A percentile compares a stretch with the other conserved stretches of the same genome.
phyloP scores from a whole-genome alignment of 2,113 vertebrate genomes.

The Collichthys lucidus region DNA sequence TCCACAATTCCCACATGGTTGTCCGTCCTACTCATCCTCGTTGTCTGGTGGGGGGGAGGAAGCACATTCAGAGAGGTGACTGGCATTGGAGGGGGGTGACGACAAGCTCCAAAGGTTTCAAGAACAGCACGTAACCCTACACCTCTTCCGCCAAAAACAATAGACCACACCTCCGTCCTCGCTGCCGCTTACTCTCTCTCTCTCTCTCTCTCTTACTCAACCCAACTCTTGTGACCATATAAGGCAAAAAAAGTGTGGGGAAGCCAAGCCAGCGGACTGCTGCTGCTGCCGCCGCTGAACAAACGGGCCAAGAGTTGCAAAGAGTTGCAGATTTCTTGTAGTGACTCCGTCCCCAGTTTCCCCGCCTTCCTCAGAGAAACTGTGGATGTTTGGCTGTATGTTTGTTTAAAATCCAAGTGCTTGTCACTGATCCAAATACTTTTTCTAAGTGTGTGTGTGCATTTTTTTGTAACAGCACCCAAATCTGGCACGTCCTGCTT shows the following conservation, averaged over 20 bases:
- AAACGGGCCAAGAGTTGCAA: constrained; percentile 60
- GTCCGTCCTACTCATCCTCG: constrained; percentile 11
- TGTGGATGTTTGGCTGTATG: constrained; percentile 52
- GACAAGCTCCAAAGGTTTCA: constrained; percentile 70
- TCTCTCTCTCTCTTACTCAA: constrained; percentile 61
- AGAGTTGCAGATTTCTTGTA: constrained; percentile 64
- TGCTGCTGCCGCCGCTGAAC: constrained; percentile 62
- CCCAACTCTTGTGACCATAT: constrained; percentile 85
- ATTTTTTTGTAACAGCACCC: constrained; percentile 18
- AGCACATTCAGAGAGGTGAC: constrained; percentile 35
- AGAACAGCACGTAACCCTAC: constrained; percentile 75
- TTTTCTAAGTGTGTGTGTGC: constrained; percentile 7
- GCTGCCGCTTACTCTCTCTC: constrained; percentile 53
- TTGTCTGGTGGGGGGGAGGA: constrained; percentile 23
- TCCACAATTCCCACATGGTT: background rate
- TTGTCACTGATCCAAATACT: constrained; percentile 29
- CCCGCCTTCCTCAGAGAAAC: constrained; percentile 43
- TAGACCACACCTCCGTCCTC: constrained; percentile 83
- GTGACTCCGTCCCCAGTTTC: constrained; percentile 26
- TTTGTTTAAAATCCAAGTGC: constrained; percentile 43
- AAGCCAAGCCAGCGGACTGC: constrained; percentile 60
- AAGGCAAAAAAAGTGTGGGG: constrained; percentile 82
- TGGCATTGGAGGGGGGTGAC: constrained; percentile 35
- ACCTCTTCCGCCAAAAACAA: constrained; percentile 83
- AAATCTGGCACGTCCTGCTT: constrained; percentile 36